phyloP scores from a whole-genome alignment of 2,113 vertebrate species.

The Sitta europaea region DNA sequence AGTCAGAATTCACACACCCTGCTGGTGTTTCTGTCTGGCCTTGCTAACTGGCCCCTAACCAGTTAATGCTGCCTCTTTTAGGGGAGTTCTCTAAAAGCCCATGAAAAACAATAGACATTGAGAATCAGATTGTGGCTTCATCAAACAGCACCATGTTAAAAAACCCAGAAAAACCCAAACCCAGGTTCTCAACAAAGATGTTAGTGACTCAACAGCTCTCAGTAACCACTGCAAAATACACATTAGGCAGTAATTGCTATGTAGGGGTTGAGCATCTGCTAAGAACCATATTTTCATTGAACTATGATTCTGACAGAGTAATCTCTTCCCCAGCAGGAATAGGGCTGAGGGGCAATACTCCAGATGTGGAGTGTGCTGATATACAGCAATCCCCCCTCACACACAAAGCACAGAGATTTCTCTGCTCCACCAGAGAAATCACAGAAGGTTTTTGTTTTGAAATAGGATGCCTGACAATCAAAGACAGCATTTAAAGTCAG shows the following conservation, averaged over 20 bases:
- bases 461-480: background rate
- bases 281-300: constrained; percentile 16
- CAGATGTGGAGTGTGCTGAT: background rate
- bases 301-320: background rate
- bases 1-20: background rate
- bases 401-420: background rate
- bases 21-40: background rate
- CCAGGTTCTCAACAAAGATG: constrained; percentile 21
- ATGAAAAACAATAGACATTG: background rate
- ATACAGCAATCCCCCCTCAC: background rate
- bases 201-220: constrained; percentile 50
- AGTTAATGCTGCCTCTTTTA: background rate
- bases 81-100: background rate
- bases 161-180: background rate
- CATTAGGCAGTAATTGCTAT: background rate
- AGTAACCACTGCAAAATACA: constrained; percentile 51
- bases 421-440: background rate
- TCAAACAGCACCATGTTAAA: background rate
- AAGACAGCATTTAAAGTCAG: background rate
- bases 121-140: background rate
- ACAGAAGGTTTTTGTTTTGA: background rate
- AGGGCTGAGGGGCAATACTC: background rate
- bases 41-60: background rate
- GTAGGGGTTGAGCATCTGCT: constrained; percentile 23
- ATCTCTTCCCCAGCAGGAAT: background rate